phyloP scores from a whole-genome alignment of 2,797 vertebrate species.

The Aselliscus stoliczkanus region DNA sequence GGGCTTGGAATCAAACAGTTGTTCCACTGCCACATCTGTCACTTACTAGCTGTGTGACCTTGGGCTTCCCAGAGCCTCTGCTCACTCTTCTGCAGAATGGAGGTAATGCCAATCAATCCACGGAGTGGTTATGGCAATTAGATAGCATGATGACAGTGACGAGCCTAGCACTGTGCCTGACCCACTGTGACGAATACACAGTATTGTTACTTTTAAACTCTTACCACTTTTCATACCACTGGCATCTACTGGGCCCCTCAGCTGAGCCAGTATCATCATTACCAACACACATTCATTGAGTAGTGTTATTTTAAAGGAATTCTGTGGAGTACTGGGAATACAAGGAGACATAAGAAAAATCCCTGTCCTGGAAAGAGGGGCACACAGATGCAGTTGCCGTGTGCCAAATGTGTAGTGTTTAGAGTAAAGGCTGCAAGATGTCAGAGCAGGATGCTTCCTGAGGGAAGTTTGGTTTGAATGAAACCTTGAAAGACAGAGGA shows the following conservation, averaged over 20 bases:
- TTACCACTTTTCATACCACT: background rate
- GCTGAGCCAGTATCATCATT: background rate
- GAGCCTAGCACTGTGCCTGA: background rate
- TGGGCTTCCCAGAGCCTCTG: background rate
- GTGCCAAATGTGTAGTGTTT: background rate
- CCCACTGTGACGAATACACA: background rate
- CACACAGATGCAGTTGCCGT: background rate
- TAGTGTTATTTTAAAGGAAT: background rate
- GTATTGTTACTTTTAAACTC: background rate
- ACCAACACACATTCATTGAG: background rate
- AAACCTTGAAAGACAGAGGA: background rate
- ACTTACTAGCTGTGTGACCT: no score
- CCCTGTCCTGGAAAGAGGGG: background rate
- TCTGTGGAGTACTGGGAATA: background rate
- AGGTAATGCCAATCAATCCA: background rate
- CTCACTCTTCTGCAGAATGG: background rate
- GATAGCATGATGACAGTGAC: background rate
- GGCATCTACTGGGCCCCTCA: background rate
- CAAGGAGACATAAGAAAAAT: background rate
- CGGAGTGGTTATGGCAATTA: accelerated
- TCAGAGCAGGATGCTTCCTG: background rate
- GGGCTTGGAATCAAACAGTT: background rate
- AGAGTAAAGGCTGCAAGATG: background rate
- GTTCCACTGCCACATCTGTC: background rate
- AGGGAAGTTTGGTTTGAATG: background rate